Conservation (phyloP, 2,113 vertebrate species). For the Conger conger region DNA sequence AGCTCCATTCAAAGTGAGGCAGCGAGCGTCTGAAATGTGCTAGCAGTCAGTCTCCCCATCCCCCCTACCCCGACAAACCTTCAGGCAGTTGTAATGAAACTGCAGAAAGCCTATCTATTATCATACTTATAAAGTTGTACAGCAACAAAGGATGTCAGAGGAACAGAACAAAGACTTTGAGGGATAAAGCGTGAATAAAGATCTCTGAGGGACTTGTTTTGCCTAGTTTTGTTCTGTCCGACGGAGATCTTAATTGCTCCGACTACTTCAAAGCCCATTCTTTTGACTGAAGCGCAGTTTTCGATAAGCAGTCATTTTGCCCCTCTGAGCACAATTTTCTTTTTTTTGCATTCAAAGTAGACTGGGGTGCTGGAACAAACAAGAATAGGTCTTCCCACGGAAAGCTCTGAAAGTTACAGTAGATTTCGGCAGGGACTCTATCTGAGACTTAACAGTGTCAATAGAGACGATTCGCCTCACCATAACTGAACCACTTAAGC, state of each 20-base stretch:
- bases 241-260: slow-evolving; percentile 36
- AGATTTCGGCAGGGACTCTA: neutral
- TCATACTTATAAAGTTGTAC: neutral
- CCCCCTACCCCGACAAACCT: neutral
- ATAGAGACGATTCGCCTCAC: neutral
- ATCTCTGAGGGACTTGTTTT: neutral
- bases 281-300: neutral
- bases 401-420: neutral
- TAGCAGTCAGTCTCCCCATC: neutral
- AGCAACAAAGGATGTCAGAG: neutral
- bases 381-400: neutral
- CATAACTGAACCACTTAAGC: no score
- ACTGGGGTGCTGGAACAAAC: neutral
- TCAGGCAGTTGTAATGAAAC: slow-evolving; percentile 2
- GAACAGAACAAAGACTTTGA: neutral
- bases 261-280: slow-evolving; percentile 39
- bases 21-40: neutral
- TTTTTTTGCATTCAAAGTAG: neutral
- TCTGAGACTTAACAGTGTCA: neutral
- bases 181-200: neutral
- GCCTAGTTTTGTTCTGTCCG: slow-evolving; percentile 28
- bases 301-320: neutral
- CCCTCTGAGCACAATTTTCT: neutral
- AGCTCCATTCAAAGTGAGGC: neutral
- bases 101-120: neutral